Conservation (phyloP, 2,888 invertebrate species). For the Panorpa germanica region DNA sequence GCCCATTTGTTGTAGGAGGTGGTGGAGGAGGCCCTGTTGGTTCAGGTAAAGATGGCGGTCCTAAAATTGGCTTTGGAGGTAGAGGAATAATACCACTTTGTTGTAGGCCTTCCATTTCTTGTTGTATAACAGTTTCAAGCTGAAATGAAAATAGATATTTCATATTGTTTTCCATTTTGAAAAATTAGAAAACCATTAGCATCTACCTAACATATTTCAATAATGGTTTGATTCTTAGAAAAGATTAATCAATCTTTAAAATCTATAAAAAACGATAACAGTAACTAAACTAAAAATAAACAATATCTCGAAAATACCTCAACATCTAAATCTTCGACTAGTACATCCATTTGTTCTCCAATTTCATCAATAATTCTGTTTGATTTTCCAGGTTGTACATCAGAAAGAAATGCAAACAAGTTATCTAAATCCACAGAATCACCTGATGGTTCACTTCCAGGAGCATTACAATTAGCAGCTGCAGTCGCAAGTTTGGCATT, state of each 20-base stretch:
- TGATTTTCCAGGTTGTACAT: constrained; percentile 41
- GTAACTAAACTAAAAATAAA: constrained; percentile 5
- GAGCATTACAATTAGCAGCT: constrained; percentile 14
- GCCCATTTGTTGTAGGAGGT: constrained; percentile 30
- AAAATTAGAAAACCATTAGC: constrained; percentile 4
- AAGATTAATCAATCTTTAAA: too few relatives aligned
- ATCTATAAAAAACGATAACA: neutral
- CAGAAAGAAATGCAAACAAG: constrained; percentile 75
- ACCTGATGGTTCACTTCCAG: constrained; percentile 16
- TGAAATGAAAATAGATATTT: constrained; percentile 16
- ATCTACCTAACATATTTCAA: too few relatives aligned
- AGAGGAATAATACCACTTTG: too few relatives aligned
- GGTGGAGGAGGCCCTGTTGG: constrained; percentile 60
- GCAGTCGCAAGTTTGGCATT: constrained; percentile 35
- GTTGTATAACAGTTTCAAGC: constrained; percentile 42
- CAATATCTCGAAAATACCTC: constrained; percentile 29
- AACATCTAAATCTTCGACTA: constrained; percentile 64
- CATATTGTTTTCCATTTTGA: constrained; percentile 6
- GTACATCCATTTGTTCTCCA: constrained; percentile 64
- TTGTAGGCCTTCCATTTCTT: constrained; percentile 35
- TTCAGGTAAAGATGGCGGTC: constrained; percentile 48
- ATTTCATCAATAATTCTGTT: constrained; percentile 63
- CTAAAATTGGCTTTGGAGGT: too few relatives aligned
- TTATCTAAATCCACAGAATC: constrained; percentile 78
- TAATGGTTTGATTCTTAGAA: too few relatives aligned